Conservation (phyloP, 2,113 vertebrate genomes). For the Chrysochloris asiatica region DNA sequence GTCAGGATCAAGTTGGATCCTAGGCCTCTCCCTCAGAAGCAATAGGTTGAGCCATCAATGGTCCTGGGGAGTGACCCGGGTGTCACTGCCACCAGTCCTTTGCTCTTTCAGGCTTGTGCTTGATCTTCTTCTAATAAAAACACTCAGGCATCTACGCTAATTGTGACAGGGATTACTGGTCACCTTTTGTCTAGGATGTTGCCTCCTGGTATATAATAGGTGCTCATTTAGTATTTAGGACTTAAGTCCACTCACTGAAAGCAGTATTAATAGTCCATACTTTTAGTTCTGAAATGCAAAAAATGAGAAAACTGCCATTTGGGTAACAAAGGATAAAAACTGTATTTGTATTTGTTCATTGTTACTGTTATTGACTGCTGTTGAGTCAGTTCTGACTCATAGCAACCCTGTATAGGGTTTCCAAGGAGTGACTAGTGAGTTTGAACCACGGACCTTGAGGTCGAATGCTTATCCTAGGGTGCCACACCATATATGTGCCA, state of each 20-base stretch:
- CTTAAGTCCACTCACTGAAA: not conserved
- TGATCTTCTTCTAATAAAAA: not conserved
- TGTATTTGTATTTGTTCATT: no score
- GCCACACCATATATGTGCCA: no score
- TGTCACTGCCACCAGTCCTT: not conserved
- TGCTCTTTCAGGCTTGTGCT: not conserved
- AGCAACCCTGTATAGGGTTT: no score
- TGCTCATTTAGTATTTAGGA: not conserved
- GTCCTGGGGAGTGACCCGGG: not conserved
- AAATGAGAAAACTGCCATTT: not conserved
- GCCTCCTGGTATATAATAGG: not conserved
- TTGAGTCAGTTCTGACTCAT: no score
- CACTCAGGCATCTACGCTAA: not conserved
- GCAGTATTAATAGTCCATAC: not conserved
- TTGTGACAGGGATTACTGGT: not conserved
- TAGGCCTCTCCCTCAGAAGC: not conserved
- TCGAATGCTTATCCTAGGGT: no score
- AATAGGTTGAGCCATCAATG: not conserved
- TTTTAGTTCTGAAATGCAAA: constrained; percentile 28
- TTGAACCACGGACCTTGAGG: no score
- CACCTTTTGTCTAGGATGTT: not conserved
- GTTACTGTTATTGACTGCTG: no score
- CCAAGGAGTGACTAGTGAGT: no score
- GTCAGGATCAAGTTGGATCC: not conserved
- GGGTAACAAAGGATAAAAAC: not conserved